Evolutionary conservation across 2,113 vertebrate species (phyloP).

Genomic region (Coracopsis vasa): DNA sequence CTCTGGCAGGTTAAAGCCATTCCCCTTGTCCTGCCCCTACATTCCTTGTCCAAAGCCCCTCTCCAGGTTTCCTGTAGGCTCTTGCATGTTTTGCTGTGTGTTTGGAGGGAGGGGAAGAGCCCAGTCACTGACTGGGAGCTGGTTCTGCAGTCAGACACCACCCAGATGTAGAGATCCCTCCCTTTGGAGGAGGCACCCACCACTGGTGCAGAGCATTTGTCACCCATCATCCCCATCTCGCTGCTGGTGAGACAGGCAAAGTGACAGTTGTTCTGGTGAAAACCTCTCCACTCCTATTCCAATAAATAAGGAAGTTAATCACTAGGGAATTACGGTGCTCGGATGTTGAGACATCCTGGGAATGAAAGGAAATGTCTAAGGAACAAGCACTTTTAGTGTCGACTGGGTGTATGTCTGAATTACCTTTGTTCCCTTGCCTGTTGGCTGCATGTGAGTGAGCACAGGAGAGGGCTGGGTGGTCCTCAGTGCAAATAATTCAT

Average conservation of each 20-base stretch:
- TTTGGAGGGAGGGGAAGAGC: not conserved
- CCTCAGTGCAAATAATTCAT: not conserved
- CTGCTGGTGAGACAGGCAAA: not conserved
- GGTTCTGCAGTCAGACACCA: not conserved
- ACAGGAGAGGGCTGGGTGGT: not conserved
- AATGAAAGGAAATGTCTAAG: constrained; percentile 39
- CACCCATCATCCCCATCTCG: not conserved
- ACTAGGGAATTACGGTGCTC: constrained; percentile 26
- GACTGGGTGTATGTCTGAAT: not conserved
- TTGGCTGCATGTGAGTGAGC: not conserved
- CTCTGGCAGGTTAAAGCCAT: not conserved
- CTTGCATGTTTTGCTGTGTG: not conserved
- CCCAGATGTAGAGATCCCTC: not conserved
- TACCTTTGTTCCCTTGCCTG: not conserved
- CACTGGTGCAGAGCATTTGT: not conserved
- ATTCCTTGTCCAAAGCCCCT: not conserved
- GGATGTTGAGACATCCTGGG: constrained; percentile 43
- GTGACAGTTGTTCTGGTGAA: not conserved
- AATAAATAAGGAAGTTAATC: constrained; percentile 56
- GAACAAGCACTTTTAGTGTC: constrained; percentile 17
- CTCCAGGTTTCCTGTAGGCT: not conserved
- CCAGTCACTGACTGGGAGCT: not conserved
- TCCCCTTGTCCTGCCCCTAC: no score
- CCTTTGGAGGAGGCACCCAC: not conserved
- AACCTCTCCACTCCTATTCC: constrained; percentile 10